These are phyloP conservation scores for Heliconius cydno DNA, from an alignment of 2,888 invertebrate genomes.

Conservation along the genomic window DNA sequence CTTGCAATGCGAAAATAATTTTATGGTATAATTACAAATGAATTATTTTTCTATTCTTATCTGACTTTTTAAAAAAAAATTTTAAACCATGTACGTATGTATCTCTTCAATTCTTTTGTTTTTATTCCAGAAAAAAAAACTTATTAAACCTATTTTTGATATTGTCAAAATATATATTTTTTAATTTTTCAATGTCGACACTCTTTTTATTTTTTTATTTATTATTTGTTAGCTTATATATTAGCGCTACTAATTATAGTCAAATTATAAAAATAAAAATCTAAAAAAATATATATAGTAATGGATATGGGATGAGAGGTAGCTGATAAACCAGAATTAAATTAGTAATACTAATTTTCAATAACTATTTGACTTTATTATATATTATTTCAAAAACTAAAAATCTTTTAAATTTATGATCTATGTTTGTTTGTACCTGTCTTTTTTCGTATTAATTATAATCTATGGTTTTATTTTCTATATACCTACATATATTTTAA, in stretches of 20 bases:
- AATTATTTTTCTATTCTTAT: too few species aligned
- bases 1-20: too few species aligned
- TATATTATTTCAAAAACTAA: not conserved
- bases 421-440: not conserved
- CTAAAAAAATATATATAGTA: not conserved
- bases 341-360: constrained; percentile 27
- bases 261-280: not conserved
- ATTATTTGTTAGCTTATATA: not conserved
- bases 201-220: not conserved
- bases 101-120: too few species aligned
- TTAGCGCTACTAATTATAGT: not conserved
- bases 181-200: not conserved
- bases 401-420: not conserved
- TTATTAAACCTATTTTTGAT: too few species aligned
- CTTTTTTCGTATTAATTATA: not conserved
- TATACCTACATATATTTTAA: not conserved
- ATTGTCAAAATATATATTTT: too few species aligned
- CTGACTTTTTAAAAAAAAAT: too few species aligned
- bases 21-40: too few species aligned
- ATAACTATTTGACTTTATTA: not conserved
- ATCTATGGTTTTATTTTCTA: not conserved
- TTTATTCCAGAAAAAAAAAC: too few species aligned
- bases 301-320: constrained; percentile 6
- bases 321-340: not conserved
- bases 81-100: too few species aligned